Base-by-base conservation (phyloP, 2,113 vertebrate species). In the Sapajus apella region DNA sequence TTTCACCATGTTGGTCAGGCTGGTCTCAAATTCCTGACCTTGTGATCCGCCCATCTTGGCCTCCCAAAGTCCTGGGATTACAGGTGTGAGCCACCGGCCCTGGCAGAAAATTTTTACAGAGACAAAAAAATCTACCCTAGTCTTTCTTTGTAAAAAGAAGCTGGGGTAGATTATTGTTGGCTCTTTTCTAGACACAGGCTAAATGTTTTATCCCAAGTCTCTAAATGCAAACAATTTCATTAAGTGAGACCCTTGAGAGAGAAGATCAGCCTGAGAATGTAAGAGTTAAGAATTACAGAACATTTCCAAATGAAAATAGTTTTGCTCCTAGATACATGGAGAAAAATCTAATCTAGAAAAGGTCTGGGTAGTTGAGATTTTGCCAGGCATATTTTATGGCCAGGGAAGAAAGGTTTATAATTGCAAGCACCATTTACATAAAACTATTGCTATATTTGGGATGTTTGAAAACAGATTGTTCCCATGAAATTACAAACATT, bases 381-480 rank as follows among this genome's bases (percentile, higher is more conserved):
- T 96, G 47, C 94, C 83, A 95, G 70, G 30, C 73, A 83, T 89
- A 92, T 91, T 95, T 97, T 80, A 96, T 97, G 93, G 75, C 86
- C 83, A 91, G 89, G 58, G 64, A 95, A 95, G 76, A 94, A 97
- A 96, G 66, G 82, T 97, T 96, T 95, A 86, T 89, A 95, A 96
- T 92, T 96, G 87, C 16, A 91, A 94, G 73, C 61, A 95, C 81
- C 81, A 96, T 93, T 94, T 97, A 92, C 86, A 95, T 96, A 95
- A 96, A 96, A 87, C 47, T n/a, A 81, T 84, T 96, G 94, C 86
- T 97, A 80, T 93, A 96, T 96, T 94, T 96, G 93, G 68, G 68
- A 97, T 94, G 52, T 97, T 96, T 96, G 79, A 95, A 95, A 97
- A 97, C 79, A 94, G 83, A 97, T 95, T 84, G 82, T 91, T 95